A percentile compares a stretch with the other conserved stretches of the same genome.
phyloP scores from a whole-genome alignment of 30 jellyfish, hydroid and myxozoan genomes.

The Clytia hemisphaerica region DNA sequence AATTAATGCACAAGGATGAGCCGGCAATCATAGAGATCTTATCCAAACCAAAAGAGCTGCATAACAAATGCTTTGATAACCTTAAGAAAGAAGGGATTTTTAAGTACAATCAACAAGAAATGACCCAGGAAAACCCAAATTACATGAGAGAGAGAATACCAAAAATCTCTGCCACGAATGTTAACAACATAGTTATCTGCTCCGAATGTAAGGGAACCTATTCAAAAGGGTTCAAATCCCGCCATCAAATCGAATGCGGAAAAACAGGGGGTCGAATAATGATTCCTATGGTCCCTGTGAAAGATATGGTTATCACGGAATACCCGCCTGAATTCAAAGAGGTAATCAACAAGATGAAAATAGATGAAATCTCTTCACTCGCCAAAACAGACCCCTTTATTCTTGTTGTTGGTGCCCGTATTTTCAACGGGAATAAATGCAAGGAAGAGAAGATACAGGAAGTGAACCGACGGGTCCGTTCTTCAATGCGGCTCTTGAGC shows the following conservation, averaged over 20 bases:
- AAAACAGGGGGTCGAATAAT: neutral
- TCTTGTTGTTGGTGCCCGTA: neutral
- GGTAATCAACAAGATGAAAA: neutral
- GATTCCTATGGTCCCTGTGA: neutral
- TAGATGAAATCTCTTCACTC: neutral
- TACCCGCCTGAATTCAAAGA: neutral
- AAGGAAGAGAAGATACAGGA: neutral
- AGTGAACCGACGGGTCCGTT: neutral
- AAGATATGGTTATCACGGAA: neutral
- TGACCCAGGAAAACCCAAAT: neutral
- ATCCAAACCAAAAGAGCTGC: neutral
- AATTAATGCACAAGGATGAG: conserved; percentile 6
- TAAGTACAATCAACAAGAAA: neutral
- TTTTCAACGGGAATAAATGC: neutral
- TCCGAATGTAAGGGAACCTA: neutral
- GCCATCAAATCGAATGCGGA: neutral
- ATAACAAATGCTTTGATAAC: neutral
- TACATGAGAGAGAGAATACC: conserved; percentile 5
- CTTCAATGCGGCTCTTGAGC: neutral
- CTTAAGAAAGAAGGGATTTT: neutral
- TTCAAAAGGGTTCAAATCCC: neutral
- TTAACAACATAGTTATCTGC: neutral
- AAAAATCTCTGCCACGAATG: neutral
- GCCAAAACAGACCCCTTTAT: neutral
- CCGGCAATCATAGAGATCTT: conserved; percentile 2